Evolutionary conservation across 2,888 invertebrate genomes (phyloP).

Genomic region (Cacoxenus indagator): DNA sequence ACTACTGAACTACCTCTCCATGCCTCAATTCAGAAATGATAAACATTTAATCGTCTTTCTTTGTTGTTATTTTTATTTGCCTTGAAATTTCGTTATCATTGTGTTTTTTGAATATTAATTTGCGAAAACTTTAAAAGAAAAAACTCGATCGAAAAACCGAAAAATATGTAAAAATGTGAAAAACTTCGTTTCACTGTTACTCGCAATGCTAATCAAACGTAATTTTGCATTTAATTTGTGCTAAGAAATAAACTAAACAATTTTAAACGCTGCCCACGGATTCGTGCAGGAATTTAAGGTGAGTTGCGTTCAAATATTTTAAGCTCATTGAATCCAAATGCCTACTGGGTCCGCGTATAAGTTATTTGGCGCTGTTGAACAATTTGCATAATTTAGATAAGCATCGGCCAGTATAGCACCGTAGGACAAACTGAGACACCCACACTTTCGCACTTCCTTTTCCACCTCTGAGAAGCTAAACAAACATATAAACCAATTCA

Average conservation of each 20-base stretch:
- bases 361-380: not conserved
- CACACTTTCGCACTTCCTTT: not conserved
- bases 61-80: not conserved
- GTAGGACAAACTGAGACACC: not conserved
- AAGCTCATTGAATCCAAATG: not conserved
- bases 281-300: not conserved
- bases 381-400: conserved; percentile 10
- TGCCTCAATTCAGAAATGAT: not conserved
- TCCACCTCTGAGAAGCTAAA: too few relatives aligned
- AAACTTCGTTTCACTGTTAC: not conserved
- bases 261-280: not conserved
- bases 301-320: not conserved
- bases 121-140: not conserved
- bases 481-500: not conserved
- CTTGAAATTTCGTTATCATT: not conserved
- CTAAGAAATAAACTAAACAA: not conserved
- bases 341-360: not conserved
- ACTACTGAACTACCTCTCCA: too few relatives aligned
- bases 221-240: not conserved
- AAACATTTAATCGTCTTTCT: too few relatives aligned
- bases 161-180: not conserved
- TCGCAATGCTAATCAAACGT: not conserved
- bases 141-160: not conserved
- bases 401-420: not conserved
- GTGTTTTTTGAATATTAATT: not conserved